phyloP scores from a whole-genome alignment of 2,888 invertebrate species.

The Gymnosoma rotundatum region DNA sequence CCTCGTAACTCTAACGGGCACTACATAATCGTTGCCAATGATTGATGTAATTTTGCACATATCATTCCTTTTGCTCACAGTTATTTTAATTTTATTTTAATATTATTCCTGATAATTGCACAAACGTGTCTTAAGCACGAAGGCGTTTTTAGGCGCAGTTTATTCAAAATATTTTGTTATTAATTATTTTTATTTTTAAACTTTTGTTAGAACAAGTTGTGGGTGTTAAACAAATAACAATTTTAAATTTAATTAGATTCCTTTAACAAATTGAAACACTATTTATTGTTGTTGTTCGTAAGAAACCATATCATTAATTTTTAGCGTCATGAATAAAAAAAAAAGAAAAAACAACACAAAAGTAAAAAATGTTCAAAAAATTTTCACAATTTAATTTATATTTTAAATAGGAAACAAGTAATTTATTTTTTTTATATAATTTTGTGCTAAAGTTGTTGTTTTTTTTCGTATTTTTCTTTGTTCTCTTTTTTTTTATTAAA shows the following conservation, averaged over 20 bases:
- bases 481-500: constrained; percentile 7
- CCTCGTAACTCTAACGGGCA: not conserved
- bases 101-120: constrained; percentile 9
- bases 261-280: constrained; percentile 52
- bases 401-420: constrained; percentile 20
- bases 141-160: constrained; percentile 60
- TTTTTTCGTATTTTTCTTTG: constrained; percentile 1
- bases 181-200: constrained; percentile 30
- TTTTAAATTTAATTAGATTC: constrained; percentile 58
- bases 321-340: constrained; percentile 21
- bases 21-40: not conserved
- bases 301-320: constrained; percentile 26
- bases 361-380: not conserved
- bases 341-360: too few relatives aligned
- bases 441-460: not conserved
- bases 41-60: not conserved
- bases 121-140: constrained; percentile 5
- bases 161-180: constrained; percentile 37
- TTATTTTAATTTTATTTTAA: constrained; percentile 30
- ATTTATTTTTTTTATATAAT: constrained; percentile 14
- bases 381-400: not conserved
- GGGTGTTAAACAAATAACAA: constrained; percentile 38
- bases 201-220: constrained; percentile 5
- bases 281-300: constrained; percentile 36
- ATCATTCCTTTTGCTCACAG: not conserved